Evolutionary conservation across 1,140 invertebrate species (phyloP).

Genomic region (Achatina immaculata): DNA sequence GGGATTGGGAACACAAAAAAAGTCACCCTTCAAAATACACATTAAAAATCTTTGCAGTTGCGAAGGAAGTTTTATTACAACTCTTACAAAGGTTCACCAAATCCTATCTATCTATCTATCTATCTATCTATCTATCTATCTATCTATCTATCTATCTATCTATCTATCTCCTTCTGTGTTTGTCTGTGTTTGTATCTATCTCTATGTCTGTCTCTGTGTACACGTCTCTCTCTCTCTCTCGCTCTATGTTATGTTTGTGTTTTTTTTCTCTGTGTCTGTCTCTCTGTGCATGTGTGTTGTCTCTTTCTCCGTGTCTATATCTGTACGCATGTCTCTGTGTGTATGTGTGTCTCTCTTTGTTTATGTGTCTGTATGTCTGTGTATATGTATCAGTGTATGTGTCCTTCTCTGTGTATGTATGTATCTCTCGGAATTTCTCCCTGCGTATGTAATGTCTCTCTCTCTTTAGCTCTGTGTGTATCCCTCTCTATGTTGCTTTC

Average conservation of each 20-base stretch:
- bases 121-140: too few species aligned
- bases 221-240: conserved; percentile 1
- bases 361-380: neutral
- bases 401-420: conserved; percentile 2
- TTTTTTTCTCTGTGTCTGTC: conserved; percentile 4
- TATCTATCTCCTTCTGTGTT: conserved; percentile 6
- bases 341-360: neutral
- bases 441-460: neutral
- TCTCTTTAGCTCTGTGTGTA: too few species aligned
- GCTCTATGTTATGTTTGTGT: neutral
- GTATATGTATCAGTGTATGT: neutral
- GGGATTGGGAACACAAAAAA: too few species aligned
- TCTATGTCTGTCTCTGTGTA: conserved; percentile 8
- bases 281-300: conserved; percentile 10
- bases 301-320: neutral
- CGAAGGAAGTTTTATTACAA: too few species aligned
- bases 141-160: neutral
- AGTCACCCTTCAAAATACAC: too few species aligned
- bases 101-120: too few species aligned
- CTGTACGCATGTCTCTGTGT: neutral
- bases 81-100: too few species aligned
- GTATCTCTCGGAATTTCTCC: neutral
- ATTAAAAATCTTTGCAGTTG: too few species aligned
- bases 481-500: too few species aligned
- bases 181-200: neutral